Percentiles rank a stretch among this genome's conserved stretches.
Conservation (phyloP, 1,140 invertebrate genomes). For the Paraescarpia echinospica region DNA sequence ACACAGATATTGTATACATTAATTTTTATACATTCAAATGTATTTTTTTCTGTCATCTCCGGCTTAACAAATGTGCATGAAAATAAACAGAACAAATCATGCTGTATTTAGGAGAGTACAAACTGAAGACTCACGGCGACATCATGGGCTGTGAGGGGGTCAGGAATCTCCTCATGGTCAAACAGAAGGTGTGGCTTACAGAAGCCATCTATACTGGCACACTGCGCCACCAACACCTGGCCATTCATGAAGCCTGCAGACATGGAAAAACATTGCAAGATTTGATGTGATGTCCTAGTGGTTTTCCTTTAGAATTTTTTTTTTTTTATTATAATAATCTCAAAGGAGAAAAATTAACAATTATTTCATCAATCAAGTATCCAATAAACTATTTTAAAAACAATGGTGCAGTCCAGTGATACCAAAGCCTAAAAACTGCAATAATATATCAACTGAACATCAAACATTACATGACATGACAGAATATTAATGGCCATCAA, state of each 20-base stretch:
- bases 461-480: background rate
- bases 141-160: slow-evolving; percentile 39
- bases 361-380: too few species aligned
- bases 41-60: background rate
- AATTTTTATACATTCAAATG: background rate
- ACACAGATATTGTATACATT: too few species aligned
- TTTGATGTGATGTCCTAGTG: too few species aligned
- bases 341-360: too few species aligned
- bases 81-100: background rate
- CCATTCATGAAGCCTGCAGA: slow-evolving; percentile 40
- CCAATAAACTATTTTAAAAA: background rate
- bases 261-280: background rate
- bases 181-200: slow-evolving; percentile 37
- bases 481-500: background rate
- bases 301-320: too few species aligned
- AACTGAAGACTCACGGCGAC: slow-evolving; percentile 37
- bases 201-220: slow-evolving; percentile 38
- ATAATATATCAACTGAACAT: slow-evolving; percentile 5
- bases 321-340: too few species aligned
- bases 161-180: slow-evolving; percentile 37
- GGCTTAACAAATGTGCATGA: background rate
- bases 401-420: background rate
- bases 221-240: slow-evolving; percentile 37
- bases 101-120: slow-evolving; percentile 4
- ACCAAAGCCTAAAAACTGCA: background rate